Conservation (phyloP, 2,113 vertebrate genomes). For the Campylomormyrus numenius region DNA sequence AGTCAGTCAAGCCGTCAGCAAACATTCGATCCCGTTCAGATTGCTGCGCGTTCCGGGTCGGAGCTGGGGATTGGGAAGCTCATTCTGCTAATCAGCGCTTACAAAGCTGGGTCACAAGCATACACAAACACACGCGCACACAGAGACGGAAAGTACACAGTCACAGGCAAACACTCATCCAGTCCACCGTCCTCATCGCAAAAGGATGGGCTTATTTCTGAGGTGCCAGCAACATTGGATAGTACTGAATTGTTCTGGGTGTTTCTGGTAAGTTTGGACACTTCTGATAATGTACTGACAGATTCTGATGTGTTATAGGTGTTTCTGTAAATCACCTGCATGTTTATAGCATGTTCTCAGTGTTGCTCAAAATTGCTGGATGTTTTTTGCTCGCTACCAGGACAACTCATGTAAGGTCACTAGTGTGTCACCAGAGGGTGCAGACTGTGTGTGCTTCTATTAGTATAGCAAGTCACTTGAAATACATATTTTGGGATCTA, state of each 20-base stretch:
- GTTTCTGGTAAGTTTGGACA: background rate
- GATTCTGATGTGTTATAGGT: background rate
- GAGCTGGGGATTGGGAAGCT: background rate
- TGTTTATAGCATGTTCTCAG: background rate
- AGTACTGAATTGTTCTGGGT: background rate
- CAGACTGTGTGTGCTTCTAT: background rate
- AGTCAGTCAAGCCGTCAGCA: background rate
- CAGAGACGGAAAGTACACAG: background rate
- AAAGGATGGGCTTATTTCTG: background rate
- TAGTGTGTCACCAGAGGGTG: background rate
- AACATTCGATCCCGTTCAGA: constrained; percentile 1
- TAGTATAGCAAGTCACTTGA: background rate
- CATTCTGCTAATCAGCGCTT: constrained; percentile 2
- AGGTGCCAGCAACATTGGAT: background rate
- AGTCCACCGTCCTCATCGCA: background rate
- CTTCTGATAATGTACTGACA: background rate
- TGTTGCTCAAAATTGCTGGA: background rate
- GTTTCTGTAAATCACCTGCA: background rate
- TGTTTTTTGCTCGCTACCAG: background rate
- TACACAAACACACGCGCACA: background rate
- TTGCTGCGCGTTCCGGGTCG: background rate
- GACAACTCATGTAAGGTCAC: background rate
- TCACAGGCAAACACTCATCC: background rate
- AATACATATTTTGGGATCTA: background rate
- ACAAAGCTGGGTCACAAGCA: background rate